Conservation (phyloP, 2,888 invertebrate species). For the Apoderus coryli region DNA sequence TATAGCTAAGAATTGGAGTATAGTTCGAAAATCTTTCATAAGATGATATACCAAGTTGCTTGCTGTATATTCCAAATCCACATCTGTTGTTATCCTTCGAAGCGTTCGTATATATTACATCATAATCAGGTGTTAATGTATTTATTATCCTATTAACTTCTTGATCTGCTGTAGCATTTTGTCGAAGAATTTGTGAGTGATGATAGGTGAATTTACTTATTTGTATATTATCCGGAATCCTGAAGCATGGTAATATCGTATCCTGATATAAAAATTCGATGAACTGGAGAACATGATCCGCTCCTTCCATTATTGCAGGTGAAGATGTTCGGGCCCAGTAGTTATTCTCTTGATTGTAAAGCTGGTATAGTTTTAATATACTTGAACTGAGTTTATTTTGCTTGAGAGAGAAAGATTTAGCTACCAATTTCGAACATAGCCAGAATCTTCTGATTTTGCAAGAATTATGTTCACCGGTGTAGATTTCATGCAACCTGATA, state of each 20-base stretch:
- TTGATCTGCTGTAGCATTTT: neutral
- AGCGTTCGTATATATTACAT: neutral
- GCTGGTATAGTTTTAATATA: too few species aligned
- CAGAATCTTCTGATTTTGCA: too few species aligned
- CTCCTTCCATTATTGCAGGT: neutral
- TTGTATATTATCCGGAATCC: conserved; percentile 1
- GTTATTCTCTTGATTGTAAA: too few species aligned
- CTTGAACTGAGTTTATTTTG: too few species aligned
- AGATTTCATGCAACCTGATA: too few species aligned
- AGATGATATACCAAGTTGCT: too few species aligned
- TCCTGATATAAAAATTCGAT: neutral
- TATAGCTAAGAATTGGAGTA: too few species aligned
- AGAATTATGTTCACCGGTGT: too few species aligned
- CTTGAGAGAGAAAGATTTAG: too few species aligned
- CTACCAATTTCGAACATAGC: too few species aligned
- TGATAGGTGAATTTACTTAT: neutral
- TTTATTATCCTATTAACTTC: neutral
- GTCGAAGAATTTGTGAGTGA: neutral
- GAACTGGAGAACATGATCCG: neutral
- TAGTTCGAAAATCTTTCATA: too few species aligned
- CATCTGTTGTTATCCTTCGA: neutral
- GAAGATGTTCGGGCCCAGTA: too few species aligned
- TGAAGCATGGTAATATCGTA: neutral
- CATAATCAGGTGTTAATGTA: neutral
- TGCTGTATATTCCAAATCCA: conserved; percentile 1